phyloP scores from a whole-genome alignment of 2,113 vertebrate species.

The Rhabdomys dilectus region DNA sequence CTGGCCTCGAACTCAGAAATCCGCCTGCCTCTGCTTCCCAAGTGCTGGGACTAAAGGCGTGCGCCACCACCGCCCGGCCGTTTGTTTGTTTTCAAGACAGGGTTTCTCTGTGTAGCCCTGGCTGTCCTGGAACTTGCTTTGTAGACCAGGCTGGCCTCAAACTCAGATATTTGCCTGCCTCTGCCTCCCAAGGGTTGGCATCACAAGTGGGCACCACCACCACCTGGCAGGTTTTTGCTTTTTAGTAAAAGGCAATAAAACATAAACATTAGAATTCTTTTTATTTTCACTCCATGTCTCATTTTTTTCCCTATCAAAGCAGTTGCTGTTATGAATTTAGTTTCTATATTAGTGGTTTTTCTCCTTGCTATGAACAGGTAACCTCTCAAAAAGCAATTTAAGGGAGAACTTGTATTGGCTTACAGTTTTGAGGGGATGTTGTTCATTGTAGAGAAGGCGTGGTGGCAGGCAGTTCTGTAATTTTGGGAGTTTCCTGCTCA shows the following conservation, averaged over 20 bases:
- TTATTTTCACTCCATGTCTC: not conserved
- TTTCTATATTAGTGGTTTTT: not conserved
- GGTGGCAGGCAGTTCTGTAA: not conserved
- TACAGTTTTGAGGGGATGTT: not conserved
- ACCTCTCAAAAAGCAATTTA: not conserved
- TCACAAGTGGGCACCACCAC: not conserved
- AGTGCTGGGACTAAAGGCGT: too few relatives aligned
- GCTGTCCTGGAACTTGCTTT: not conserved
- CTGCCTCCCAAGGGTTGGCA: not conserved
- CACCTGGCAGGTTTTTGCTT: not conserved
- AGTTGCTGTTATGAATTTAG: not conserved
- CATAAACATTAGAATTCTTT: not conserved
- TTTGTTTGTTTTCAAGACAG: not conserved
- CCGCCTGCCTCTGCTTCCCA: not conserved
- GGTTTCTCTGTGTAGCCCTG: not conserved
- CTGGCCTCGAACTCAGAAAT: not conserved
- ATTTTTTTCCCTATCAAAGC: not conserved
- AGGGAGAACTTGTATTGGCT: not conserved
- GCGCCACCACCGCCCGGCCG: too few relatives aligned
- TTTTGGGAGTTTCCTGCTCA: not conserved
- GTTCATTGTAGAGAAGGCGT: not conserved
- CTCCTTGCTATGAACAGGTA: not conserved
- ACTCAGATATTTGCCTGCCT: not conserved
- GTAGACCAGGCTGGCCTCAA: not conserved
- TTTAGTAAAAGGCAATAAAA: not conserved